A percentile compares a stretch with the other conserved stretches of the same genome.
phyloP scores from a whole-genome alignment of 2,113 vertebrate genomes.

The Paramormyrops kingsleyae region DNA sequence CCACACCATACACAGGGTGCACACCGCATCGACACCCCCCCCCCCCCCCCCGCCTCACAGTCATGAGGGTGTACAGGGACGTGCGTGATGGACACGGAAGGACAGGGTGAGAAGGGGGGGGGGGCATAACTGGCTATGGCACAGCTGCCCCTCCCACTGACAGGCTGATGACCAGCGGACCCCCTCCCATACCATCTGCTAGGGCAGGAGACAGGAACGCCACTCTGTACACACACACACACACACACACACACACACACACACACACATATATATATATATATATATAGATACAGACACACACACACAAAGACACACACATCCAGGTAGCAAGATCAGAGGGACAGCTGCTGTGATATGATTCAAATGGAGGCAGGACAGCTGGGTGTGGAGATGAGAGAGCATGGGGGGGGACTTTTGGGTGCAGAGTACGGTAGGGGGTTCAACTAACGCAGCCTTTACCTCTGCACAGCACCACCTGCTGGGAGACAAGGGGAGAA shows the following conservation, averaged over 20 bases:
- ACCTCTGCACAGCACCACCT: background rate
- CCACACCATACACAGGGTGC: background rate
- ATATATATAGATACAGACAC: too few relatives aligned
- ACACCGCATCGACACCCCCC: background rate
- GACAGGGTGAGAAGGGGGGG: background rate
- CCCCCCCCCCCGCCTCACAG: background rate
- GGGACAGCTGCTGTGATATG: background rate
- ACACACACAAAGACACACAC: background rate
- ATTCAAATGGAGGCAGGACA: background rate
- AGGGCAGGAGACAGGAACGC: background rate
- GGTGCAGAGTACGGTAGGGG: background rate
- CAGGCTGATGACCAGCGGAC: slow-evolving; percentile 27
- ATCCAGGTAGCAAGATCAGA: background rate
- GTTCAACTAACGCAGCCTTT: background rate
- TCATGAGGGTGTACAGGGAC: background rate
- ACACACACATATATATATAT: too few relatives aligned
- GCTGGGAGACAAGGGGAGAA: background rate
- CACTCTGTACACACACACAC: background rate
- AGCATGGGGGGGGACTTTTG: background rate
- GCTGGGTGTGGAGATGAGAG: background rate
- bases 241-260: background rate
- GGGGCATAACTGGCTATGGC: background rate
- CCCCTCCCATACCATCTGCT: slow-evolving; percentile 8
- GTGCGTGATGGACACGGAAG: background rate
- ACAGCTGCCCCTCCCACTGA: slow-evolving; percentile 13